Conservation (phyloP, 2,888 invertebrate species). For the Philhelius pedissequus region DNA sequence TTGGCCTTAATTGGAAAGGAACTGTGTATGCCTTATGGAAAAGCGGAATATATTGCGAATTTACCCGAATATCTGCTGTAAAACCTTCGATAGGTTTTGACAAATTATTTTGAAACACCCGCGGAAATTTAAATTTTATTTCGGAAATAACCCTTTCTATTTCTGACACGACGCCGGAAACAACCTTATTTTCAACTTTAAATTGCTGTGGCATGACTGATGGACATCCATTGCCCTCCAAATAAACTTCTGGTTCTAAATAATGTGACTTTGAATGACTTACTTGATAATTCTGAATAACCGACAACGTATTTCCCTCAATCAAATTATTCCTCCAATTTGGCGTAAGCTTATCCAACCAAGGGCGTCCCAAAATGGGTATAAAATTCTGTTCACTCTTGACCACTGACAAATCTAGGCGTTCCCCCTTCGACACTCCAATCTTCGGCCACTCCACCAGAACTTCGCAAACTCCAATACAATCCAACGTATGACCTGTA, state of each 20-base stretch:
- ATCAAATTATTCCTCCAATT: neutral
- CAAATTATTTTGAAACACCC: slow-evolving; percentile 13
- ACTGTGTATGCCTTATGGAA: slow-evolving; percentile 2
- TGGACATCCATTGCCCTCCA: neutral
- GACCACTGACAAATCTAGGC: neutral
- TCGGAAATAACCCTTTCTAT: neutral
- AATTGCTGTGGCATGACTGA: neutral
- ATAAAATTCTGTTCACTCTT: neutral
- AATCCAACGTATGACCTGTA: slow-evolving; percentile 7
- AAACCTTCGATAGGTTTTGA: neutral
- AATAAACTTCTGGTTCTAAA: neutral
- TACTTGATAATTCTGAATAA: neutral
- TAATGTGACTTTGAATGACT: neutral
- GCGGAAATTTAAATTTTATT: neutral
- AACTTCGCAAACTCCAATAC: neutral
- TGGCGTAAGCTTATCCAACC: neutral
- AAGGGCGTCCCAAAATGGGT: slow-evolving; percentile 15
- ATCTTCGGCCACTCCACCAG: slow-evolving; percentile 13
- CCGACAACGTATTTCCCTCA: neutral
- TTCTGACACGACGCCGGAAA: neutral
- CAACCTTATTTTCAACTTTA: neutral
- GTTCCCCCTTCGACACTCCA: neutral
- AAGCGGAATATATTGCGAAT: slow-evolving; percentile 5
- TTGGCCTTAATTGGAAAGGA: slow-evolving; percentile 5
- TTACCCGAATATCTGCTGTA: neutral